Conservation (phyloP, 2,113 vertebrate species). For the Pelusios castaneus region DNA sequence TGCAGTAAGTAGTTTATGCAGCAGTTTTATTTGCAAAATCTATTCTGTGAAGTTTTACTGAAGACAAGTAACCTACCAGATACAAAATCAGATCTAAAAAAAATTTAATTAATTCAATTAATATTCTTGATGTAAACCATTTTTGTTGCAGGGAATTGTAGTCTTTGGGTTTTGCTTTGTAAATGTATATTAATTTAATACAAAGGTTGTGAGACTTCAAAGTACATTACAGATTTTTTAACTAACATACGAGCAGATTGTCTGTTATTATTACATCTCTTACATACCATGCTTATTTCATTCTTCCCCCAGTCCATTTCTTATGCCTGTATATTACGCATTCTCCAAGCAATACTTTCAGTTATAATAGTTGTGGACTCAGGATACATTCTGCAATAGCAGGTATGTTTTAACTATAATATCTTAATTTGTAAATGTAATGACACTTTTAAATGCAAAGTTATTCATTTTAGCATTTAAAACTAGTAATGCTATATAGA, state of each 20-base stretch:
- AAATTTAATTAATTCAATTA: neutral
- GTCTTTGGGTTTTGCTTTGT: neutral
- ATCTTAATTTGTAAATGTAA: neutral
- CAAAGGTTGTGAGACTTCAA: neutral
- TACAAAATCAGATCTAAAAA: neutral
- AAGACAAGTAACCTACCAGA: neutral
- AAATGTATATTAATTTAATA: conserved; percentile 22
- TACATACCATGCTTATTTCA: neutral
- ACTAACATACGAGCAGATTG: neutral
- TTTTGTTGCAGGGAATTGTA: neutral
- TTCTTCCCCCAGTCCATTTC: neutral
- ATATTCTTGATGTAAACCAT: neutral
- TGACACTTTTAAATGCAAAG: neutral
- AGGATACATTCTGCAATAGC: neutral
- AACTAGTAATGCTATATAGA: neutral
- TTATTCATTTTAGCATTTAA: neutral
- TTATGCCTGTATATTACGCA: neutral
- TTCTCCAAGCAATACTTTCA: conserved; percentile 3
- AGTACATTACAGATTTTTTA: conserved; percentile 25
- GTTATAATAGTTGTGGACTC: neutral
- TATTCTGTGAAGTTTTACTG: conserved; percentile 16
- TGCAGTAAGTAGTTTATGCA: neutral
- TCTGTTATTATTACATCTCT: neutral
- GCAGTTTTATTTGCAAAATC: conserved; percentile 30
- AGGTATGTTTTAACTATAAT: neutral